Base-by-base conservation (phyloP, 1,140 invertebrate genomes). In the Drosophila repletoides region DNA sequence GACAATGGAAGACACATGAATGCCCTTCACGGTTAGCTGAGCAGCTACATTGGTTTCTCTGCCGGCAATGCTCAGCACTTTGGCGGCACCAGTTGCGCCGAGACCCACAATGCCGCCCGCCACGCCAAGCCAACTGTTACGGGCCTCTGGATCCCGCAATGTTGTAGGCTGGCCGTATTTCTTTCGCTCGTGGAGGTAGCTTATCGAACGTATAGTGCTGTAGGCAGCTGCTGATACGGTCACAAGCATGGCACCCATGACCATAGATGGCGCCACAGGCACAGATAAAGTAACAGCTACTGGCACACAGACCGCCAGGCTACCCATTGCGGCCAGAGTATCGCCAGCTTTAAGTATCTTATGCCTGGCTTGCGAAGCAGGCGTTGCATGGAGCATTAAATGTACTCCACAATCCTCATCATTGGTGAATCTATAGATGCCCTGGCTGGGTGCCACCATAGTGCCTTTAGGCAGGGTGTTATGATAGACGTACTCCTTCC, bases 21-120 rank as follows among this genome's bases (percentile, higher is more conserved):
- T 84, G 29, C 88, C 79, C 46, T 60, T 77, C 3, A 89, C 87
- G 31, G 80, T 63, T 17, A 89, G 56, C 34, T 86, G 75, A 24
- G 80, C 72, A 31, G 80, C 81, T 0, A 71, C 65, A 15, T 69
- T 34, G 61, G 51, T 1, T 1, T 66, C 69, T 1, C 40, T 43
- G 3, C 64, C 36, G 2, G 36, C 45, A 0, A 21, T 22, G 2
- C 21, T 48, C 19, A 90, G 28, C 1, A 63, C 68, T 31, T 70
- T 63, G 7, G 76, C 77, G 1, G 88, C 88, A 14, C 87, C 86
- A 0, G 71, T 68, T 0, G 88, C 86, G 0, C 81, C 81, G 0
- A 90, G 28, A n/a, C 88, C 73, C 0, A 90, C 76, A 5, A 81
- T 83, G 3, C 88, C 88, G 5, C 81, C 81, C 0, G 83, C 83